Percentiles rank a stretch among this genome's conserved stretches.
Evolutionary conservation across 1,140 invertebrate genomes (phyloP).

Genomic region (Meloidogyne hapla): DNA sequence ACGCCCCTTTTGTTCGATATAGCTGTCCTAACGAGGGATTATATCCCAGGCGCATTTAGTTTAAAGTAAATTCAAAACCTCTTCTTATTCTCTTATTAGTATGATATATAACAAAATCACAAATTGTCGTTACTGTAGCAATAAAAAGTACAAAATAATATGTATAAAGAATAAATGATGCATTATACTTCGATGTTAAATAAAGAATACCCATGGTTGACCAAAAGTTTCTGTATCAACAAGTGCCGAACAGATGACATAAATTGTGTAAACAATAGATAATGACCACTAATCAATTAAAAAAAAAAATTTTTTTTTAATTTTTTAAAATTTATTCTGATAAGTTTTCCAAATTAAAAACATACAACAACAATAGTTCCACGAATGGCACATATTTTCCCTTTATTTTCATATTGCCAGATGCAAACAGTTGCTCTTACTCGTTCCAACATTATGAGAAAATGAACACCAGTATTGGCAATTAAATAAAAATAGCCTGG

Average conservation of each 20-base stretch:
- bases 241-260: not conserved
- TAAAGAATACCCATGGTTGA: conserved; percentile 11
- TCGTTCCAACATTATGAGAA: conserved; percentile 10
- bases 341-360: not conserved
- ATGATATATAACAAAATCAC: conserved; percentile 15
- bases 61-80: too few species aligned
- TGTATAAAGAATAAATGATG: not conserved
- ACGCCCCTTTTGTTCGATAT: too few species aligned
- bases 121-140: not conserved
- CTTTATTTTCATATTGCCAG: not conserved
- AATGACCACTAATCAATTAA: not conserved
- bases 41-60: too few species aligned
- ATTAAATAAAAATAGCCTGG: conserved; percentile 19
- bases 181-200: conserved; percentile 16
- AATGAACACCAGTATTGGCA: conserved; percentile 12
- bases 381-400: not conserved
- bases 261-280: not conserved
- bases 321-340: conserved; percentile 10
- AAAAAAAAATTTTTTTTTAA: not conserved
- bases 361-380: not conserved
- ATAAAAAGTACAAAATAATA: conserved; percentile 3
- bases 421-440: not conserved
- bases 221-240: conserved; percentile 9
- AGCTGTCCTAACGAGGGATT: too few species aligned
- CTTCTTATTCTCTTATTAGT: conserved; percentile 3